These are phyloP conservation scores for Drosophila ambigua DNA, from an alignment of 1,140 invertebrate species.

Conservation along the genomic window DNA sequence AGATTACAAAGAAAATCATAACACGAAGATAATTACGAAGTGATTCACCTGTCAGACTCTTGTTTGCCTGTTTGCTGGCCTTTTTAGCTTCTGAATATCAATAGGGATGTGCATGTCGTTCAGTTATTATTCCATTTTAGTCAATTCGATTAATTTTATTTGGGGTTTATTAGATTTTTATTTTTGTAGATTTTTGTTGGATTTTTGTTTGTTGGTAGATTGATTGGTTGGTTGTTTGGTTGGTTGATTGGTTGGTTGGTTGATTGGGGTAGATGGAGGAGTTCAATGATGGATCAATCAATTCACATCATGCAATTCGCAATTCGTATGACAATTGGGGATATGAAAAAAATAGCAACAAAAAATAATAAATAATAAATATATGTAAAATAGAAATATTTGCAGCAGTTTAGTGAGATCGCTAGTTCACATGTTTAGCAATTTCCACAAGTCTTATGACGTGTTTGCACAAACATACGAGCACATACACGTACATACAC, in stretches of 20 bases:
- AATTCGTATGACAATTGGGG: conserved; percentile 76
- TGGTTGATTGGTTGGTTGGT: conserved; percentile 42
- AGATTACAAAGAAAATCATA: not conserved
- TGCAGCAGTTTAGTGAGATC: conserved; percentile 7
- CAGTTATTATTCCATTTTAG: conserved; percentile 27
- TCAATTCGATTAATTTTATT: conserved; percentile 24
- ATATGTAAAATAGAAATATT: conserved; percentile 15
- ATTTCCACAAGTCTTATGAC: not conserved
- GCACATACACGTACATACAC: not conserved
- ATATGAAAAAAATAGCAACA: conserved; percentile 80
- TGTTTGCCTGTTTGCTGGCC: conserved; percentile 91
- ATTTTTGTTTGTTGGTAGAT: conserved; percentile 45
- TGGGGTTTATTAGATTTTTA: conserved; percentile 41
- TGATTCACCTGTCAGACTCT: conserved; percentile 92
- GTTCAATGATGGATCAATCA: conserved; percentile 73
- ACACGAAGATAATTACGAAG: conserved; percentile 7
- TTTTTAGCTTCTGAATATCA: conserved; percentile 93
- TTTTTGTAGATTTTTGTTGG: conserved; percentile 41
- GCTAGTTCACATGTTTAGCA: too few species aligned
- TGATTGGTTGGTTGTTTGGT: too few species aligned
- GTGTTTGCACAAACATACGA: not conserved
- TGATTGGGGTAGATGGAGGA: conserved; percentile 68
- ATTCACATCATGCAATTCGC: conserved; percentile 79
- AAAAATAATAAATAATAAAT: conserved; percentile 48
- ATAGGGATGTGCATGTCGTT: conserved; percentile 35